Evolutionary conservation across 2,113 vertebrate species (phyloP).

Genomic region (Xyrauchen texanus): DNA sequence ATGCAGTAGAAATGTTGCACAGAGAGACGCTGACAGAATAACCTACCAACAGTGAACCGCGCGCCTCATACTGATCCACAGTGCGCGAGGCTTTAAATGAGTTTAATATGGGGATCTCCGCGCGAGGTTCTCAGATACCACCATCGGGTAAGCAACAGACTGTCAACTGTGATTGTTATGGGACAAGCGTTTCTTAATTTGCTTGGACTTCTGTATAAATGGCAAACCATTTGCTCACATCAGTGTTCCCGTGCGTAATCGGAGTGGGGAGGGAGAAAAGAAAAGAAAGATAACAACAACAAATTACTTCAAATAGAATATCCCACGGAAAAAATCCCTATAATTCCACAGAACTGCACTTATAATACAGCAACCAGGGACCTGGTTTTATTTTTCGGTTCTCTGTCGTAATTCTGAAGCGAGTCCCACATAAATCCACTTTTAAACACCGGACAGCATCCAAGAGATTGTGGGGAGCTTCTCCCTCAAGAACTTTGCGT

Average conservation of each 20-base stretch:
- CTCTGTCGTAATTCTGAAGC: slow-evolving; percentile 54
- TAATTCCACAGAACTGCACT: slow-evolving; percentile 42
- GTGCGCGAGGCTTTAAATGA: not conserved
- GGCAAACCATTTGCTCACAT: no score
- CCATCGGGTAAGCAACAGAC: no score
- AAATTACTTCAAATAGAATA: slow-evolving; percentile 37
- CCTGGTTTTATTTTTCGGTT: slow-evolving; percentile 38
- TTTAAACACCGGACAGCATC: slow-evolving; percentile 67
- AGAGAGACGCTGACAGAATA: not conserved
- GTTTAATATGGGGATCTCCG: no score
- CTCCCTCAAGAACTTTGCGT: slow-evolving; percentile 69
- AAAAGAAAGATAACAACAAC: slow-evolving; percentile 17
- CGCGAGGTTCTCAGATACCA: no score
- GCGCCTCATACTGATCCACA: slow-evolving; percentile 52
- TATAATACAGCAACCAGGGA: slow-evolving; percentile 44
- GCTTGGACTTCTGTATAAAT: no score
- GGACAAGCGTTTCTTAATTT: no score
- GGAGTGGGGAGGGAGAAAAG: not conserved
- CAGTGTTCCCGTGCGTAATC: no score
- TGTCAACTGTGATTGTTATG: no score
- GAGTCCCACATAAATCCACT: slow-evolving; percentile 68
- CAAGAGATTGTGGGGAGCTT: slow-evolving; percentile 54
- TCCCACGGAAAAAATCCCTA: slow-evolving; percentile 22
- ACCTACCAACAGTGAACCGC: slow-evolving; percentile 60
- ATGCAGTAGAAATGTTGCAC: no score